Percentiles rank a stretch among this genome's conserved stretches.
Evolutionary conservation across 2,113 vertebrate genomes (phyloP).

Genomic region (Triplophysa siluroides): DNA sequence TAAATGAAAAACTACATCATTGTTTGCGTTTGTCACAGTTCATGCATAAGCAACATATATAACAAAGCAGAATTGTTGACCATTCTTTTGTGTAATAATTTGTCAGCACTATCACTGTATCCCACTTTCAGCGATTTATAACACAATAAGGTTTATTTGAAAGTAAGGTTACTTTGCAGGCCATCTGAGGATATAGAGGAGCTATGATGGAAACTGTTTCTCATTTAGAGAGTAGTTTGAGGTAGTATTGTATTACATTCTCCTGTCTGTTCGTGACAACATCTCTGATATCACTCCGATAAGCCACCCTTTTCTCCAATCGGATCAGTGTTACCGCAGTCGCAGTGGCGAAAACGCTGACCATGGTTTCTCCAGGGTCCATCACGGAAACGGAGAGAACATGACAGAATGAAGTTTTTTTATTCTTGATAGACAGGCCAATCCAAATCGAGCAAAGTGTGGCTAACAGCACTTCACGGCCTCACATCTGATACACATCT

Average conservation of each 20-base stretch:
- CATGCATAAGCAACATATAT: not conserved
- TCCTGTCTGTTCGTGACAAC: not conserved
- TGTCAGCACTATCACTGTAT: conserved; percentile 7
- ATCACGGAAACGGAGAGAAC: conserved; percentile 7
- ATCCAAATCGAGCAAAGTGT: conserved; percentile 29
- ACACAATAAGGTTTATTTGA: not conserved
- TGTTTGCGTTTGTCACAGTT: not conserved
- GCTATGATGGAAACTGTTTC: not conserved
- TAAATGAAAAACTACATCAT: not conserved
- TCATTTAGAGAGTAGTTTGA: not conserved
- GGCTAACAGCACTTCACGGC: conserved; percentile 39
- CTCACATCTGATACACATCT: conserved; percentile 42
- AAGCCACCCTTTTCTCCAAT: not conserved
- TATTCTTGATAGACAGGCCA: conserved; percentile 16
- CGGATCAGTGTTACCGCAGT: not conserved
- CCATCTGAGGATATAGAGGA: not conserved
- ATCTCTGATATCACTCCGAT: not conserved
- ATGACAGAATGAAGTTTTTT: conserved; percentile 29
- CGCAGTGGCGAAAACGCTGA: conserved; percentile 25
- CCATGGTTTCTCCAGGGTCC: conserved; percentile 27
- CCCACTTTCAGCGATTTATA: conserved; percentile 5
- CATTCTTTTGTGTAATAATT: not conserved
- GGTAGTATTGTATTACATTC: not conserved
- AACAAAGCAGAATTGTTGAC: not conserved
- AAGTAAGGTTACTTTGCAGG: not conserved